Evolutionary conservation across 2,797 vertebrate species (phyloP).

Genomic region (Hoplostethus mediterraneus): DNA sequence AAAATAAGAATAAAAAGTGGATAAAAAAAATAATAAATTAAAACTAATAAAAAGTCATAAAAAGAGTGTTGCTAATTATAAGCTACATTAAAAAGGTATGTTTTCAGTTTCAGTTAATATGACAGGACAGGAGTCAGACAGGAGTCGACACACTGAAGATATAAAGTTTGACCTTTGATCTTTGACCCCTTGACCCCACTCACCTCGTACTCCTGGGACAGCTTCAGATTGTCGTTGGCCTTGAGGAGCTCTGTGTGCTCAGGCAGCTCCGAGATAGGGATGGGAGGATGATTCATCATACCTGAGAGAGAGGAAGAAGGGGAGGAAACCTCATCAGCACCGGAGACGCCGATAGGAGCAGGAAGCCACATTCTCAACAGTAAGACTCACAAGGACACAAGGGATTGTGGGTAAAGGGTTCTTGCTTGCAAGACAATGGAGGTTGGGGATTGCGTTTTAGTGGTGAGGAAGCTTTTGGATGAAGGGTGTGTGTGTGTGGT

Average conservation of each 20-base stretch:
- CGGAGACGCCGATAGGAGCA: not conserved
- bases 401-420: slow-evolving; percentile 28
- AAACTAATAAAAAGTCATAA: too few species aligned
- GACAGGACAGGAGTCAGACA: slow-evolving; percentile 16
- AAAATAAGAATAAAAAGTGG: too few species aligned
- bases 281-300: slow-evolving; percentile 99
- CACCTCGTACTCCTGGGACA: slow-evolving; percentile 99
- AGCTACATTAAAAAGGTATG: too few species aligned
- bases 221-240: slow-evolving; percentile 98
- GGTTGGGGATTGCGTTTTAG: slow-evolving; percentile 53
- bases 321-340: slow-evolving; percentile 61
- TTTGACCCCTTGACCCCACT: slow-evolving; percentile 52
- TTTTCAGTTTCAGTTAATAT: too few species aligned
- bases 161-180: slow-evolving; percentile 13
- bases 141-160: slow-evolving; percentile 44
- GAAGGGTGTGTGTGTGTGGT: not conserved
- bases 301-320: slow-evolving; percentile 78
- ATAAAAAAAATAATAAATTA: too few species aligned
- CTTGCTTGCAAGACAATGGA: slow-evolving; percentile 53
- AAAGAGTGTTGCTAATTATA: too few species aligned
- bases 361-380: slow-evolving; percentile 7
- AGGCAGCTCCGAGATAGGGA: slow-evolving; percentile 93
- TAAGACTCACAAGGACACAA: slow-evolving; percentile 10
- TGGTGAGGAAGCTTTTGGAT: slow-evolving; percentile 63
- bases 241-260: slow-evolving; percentile 98